Percentiles rank a stretch among this genome's conserved stretches.
These are phyloP conservation scores for Oasisia sp. DNA, from an alignment of 2,888 invertebrate genomes.

Conservation along the genomic window DNA sequence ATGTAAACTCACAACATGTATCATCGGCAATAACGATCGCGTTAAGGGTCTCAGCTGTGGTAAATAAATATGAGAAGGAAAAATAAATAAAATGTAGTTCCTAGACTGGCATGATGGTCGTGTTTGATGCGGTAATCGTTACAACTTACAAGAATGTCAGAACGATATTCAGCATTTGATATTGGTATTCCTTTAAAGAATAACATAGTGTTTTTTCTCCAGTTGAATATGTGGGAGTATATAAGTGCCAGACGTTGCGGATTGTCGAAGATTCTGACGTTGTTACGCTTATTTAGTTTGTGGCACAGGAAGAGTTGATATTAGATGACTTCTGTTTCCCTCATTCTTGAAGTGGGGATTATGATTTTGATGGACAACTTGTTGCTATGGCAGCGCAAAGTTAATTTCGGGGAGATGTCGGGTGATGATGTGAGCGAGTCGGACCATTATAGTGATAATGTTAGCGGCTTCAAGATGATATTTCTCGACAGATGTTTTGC, in stretches of 20 bases:
- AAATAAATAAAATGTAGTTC: not conserved
- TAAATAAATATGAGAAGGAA: not conserved
- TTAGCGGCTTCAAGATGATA: not conserved
- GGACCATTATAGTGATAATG: constrained; percentile 13
- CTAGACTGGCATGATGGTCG: not conserved
- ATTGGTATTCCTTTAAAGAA: not conserved
- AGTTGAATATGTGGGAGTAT: not conserved
- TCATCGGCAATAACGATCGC: not conserved
- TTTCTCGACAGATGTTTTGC: constrained; percentile 1
- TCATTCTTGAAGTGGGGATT: constrained; percentile 17
- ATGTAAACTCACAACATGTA: not conserved
- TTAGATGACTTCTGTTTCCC: not conserved
- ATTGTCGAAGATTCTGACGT: not conserved
- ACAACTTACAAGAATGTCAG: not conserved
- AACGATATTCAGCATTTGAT: not conserved
- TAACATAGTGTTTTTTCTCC: not conserved
- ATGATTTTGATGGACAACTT: not conserved
- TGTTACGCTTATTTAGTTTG: constrained; percentile 8
- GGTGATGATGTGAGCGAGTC: not conserved
- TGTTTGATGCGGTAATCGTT: not conserved
- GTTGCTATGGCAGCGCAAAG: not conserved
- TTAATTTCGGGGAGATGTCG: not conserved
- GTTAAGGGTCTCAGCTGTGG: not conserved
- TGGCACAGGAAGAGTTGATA: not conserved
- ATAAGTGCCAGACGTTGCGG: not conserved